Conservation (phyloP, 1,140 invertebrate species). For the Colletes latitarsis region DNA sequence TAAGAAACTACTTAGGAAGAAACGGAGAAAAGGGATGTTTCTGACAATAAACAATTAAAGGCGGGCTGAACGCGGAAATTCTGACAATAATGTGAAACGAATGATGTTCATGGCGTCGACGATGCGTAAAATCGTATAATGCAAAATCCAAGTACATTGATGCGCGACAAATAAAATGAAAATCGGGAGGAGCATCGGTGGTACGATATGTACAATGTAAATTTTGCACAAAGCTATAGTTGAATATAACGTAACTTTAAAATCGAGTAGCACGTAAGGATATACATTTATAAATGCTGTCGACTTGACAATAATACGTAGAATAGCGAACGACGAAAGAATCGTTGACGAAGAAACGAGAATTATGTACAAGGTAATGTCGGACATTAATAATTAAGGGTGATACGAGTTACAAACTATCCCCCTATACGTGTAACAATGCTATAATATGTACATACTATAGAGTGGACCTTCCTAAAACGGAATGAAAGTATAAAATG, state of each 20-base stretch:
- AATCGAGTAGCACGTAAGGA: slow-evolving; percentile 67
- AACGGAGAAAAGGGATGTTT: slow-evolving; percentile 20
- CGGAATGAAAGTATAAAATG: slow-evolving; percentile 80
- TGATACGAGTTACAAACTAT: slow-evolving; percentile 64
- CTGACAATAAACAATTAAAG: slow-evolving; percentile 57
- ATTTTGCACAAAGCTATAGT: slow-evolving; percentile 78
- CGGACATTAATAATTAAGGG: slow-evolving; percentile 63
- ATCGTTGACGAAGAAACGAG: slow-evolving; percentile 21
- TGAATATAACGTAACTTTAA: slow-evolving; percentile 72
- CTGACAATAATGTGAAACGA: slow-evolving; percentile 65
- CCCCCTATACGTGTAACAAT: slow-evolving; percentile 57
- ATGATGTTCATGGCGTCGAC: slow-evolving; percentile 30
- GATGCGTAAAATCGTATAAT: not conserved
- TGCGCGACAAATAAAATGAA: not conserved
- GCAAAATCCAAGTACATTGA: not conserved
- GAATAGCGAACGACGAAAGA: slow-evolving; percentile 59
- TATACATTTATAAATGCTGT: slow-evolving; percentile 79
- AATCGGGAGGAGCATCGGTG: slow-evolving; percentile 32
- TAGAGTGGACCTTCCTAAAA: slow-evolving; percentile 76
- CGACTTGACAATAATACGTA: slow-evolving; percentile 80
- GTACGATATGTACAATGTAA: slow-evolving; percentile 71
- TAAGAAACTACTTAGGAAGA: slow-evolving; percentile 28
- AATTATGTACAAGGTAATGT: slow-evolving; percentile 57
- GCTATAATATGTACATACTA: slow-evolving; percentile 68
- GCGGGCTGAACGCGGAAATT: slow-evolving; percentile 33